These are phyloP conservation scores for Gallirallus australis DNA, from an alignment of 2,797 vertebrate species.

Conservation along the genomic window DNA sequence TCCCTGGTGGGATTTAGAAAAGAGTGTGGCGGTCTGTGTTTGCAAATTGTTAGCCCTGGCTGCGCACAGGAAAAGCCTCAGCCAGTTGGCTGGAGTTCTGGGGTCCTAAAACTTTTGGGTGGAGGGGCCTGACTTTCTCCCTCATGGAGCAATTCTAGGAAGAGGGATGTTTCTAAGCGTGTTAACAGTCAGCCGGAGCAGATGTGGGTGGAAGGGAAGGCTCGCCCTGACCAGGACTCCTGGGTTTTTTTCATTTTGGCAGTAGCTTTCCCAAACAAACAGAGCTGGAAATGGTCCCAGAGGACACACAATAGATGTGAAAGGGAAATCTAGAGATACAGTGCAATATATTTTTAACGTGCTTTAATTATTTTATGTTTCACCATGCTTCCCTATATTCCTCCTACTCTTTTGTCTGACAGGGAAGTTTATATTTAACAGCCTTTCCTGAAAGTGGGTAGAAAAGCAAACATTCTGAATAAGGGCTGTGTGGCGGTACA, in stretches of 20 bases:
- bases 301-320: not conserved
- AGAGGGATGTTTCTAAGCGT: not conserved
- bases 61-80: not conserved
- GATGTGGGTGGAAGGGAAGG: not conserved
- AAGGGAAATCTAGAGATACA: not conserved
- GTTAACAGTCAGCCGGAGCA: not conserved
- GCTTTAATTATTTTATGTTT: not conserved
- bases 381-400: not conserved
- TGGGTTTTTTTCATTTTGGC: not conserved
- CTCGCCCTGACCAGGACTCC: not conserved
- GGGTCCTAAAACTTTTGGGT: not conserved
- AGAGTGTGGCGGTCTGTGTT: rapidly evolving
- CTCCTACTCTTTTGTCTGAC: not conserved
- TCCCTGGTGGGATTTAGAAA: not conserved
- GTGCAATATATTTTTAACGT: not conserved
- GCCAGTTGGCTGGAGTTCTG: not conserved
- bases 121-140: not conserved
- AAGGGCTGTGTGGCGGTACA: not conserved
- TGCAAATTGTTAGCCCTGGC: not conserved
- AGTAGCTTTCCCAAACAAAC: not conserved
- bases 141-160: not conserved
- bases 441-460: not conserved
- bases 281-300: not conserved
- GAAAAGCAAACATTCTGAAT: not conserved
- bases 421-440: not conserved